A percentile compares a stretch with the other conserved stretches of the same genome.
Evolutionary conservation across 1,140 invertebrate genomes (phyloP).

Genomic region (Hetaerina americana): DNA sequence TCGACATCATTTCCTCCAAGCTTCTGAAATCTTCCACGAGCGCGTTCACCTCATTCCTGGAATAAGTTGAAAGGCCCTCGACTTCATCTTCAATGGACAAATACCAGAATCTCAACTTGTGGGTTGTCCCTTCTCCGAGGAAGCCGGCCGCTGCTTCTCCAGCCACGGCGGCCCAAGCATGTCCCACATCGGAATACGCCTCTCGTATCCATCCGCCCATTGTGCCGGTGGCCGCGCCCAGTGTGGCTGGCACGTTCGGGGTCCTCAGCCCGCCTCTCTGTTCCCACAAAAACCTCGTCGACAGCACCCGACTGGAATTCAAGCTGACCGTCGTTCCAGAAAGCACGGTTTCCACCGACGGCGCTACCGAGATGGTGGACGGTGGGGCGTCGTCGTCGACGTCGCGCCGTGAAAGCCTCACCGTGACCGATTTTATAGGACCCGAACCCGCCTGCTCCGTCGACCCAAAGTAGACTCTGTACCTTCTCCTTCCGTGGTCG

Average conservation of each 20-base stretch:
- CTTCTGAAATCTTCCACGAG: slow-evolving; percentile 2
- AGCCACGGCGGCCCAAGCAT: background rate
- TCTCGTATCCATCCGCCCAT: background rate
- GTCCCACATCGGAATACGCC: slow-evolving; percentile 6
- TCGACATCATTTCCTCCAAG: background rate
- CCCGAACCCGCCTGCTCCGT: background rate
- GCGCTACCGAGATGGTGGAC: background rate
- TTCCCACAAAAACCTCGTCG: slow-evolving; percentile 6
- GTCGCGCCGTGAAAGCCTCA: background rate
- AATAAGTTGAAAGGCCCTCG: background rate
- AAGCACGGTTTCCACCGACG: background rate
- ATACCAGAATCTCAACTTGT: background rate
- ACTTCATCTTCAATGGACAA: background rate
- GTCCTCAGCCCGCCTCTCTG: background rate
- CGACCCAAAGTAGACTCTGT: background rate
- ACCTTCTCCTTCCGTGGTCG: background rate
- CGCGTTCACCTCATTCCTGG: background rate
- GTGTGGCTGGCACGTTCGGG: background rate
- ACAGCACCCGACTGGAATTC: slow-evolving; percentile 8
- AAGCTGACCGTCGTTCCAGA: slow-evolving; percentile 3
- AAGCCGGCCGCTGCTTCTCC: slow-evolving; percentile 2
- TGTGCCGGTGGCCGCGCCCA: background rate
- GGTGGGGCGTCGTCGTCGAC: background rate
- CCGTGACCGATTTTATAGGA: background rate
- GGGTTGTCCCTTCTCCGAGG: slow-evolving; percentile 4